Conservation (phyloP, 2,113 vertebrate species). For the Pseudorasbora parva region DNA sequence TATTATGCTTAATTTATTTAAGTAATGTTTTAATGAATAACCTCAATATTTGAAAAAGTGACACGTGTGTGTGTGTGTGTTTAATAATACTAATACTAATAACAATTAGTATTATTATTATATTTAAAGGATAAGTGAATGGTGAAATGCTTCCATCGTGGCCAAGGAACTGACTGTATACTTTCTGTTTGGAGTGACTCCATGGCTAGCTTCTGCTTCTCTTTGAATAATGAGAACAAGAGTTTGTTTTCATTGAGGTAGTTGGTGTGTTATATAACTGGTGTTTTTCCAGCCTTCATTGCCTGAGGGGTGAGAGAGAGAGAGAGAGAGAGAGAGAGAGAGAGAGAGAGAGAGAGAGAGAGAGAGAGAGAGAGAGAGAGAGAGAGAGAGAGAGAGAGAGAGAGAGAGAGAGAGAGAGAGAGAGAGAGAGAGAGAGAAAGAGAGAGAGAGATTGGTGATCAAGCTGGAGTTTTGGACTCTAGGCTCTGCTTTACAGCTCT, state of each 20-base stretch:
- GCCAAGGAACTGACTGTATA: slow-evolving; percentile 34
- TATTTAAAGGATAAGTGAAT: not conserved
- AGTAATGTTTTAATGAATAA: too few species aligned
- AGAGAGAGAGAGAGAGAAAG: slow-evolving; percentile 26
- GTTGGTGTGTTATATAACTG: slow-evolving; percentile 68
- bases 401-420: slow-evolving; percentile 6
- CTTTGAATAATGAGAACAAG: slow-evolving; percentile 60
- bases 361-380: not conserved
- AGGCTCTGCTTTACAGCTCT: slow-evolving; percentile 49
- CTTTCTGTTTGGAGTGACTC: slow-evolving; percentile 49
- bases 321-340: slow-evolving; percentile 3
- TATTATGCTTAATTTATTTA: too few species aligned
- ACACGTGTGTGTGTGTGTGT: not conserved
- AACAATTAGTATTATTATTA: not conserved
- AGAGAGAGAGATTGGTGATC: slow-evolving; percentile 13
- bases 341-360: slow-evolving; percentile 5
- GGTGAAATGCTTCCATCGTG: not conserved
- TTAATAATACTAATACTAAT: not conserved
- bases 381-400: slow-evolving; percentile 6
- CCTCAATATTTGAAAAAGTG: too few species aligned
- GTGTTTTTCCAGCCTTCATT: slow-evolving; percentile 54
- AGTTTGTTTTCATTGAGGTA: slow-evolving; percentile 63
- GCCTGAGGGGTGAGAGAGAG: slow-evolving; percentile 4
- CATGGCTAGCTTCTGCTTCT: slow-evolving; percentile 56
- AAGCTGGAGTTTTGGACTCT: slow-evolving; percentile 54